phyloP scores from a whole-genome alignment of 2,797 vertebrate genomes.

The Typhlichthys eigenmanni region DNA sequence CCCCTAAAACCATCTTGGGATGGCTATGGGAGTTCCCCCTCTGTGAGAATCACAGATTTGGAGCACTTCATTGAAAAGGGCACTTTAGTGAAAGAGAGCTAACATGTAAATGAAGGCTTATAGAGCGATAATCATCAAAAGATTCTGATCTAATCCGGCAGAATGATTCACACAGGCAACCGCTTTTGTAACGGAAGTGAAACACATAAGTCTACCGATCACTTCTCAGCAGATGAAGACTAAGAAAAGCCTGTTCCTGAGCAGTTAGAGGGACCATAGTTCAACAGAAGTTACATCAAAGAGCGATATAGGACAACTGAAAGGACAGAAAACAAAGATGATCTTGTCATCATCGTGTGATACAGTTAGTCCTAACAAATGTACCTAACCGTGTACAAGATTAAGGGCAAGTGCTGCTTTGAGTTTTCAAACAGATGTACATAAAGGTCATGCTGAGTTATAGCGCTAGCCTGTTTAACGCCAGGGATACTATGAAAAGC shows the following conservation, averaged over 20 bases:
- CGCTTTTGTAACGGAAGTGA: too few species aligned
- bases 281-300: too few species aligned
- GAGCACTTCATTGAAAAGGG: too few species aligned
- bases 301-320: too few species aligned
- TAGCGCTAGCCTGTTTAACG: constrained; percentile 22
- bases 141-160: neutral
- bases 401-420: constrained; percentile 12
- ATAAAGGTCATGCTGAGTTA: constrained; percentile 28
- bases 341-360: too few species aligned
- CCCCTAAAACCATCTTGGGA: too few species aligned
- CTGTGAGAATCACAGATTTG: too few species aligned
- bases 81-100: neutral
- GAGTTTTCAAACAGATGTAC: constrained; percentile 19
- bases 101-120: neutral
- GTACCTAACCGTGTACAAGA: constrained; percentile 15
- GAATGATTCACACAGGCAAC: neutral
- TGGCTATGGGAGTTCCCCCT: too few species aligned
- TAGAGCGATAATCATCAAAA: neutral
- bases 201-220: too few species aligned
- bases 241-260: neutral
- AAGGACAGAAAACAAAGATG: too few species aligned
- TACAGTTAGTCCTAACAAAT: constrained; percentile 17
- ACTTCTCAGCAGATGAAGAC: too few species aligned
- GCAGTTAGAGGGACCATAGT: neutral
- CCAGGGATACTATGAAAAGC: constrained; percentile 16